These are phyloP conservation scores for Rhyacophila brunnea DNA, from an alignment of 1,140 invertebrate species.

Conservation along the genomic window DNA sequence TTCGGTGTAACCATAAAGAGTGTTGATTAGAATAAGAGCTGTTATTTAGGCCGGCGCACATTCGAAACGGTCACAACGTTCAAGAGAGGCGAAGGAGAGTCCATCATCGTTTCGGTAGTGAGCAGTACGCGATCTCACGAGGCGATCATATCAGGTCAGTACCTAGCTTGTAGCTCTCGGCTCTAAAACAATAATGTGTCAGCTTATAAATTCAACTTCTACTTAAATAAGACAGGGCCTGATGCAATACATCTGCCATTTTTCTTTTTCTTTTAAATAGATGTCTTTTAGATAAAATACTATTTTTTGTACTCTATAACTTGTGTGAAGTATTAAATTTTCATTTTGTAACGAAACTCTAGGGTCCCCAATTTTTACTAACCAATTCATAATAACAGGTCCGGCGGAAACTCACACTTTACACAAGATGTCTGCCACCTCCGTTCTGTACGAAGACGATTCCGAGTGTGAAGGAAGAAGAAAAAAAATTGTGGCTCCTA, in stretches of 20 bases:
- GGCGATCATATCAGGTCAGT: conserved; percentile 62
- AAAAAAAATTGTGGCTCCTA: conserved; percentile 48
- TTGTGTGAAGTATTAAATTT: conserved; percentile 28
- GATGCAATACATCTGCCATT: background rate
- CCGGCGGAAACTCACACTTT: conserved; percentile 63
- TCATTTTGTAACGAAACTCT: conserved; percentile 11
- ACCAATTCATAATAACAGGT: conserved; percentile 48
- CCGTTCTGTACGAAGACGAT: conserved; percentile 57
- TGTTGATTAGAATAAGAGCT: conserved; percentile 17
- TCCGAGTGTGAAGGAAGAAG: conserved; percentile 43
- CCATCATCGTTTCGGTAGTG: conserved; percentile 62
- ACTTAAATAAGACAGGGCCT: background rate
- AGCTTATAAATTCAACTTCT: conserved; percentile 4
- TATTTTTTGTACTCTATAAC: conserved; percentile 13
- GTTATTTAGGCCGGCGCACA: conserved; percentile 51
- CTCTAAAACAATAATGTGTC: conserved; percentile 31
- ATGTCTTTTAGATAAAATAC: background rate
- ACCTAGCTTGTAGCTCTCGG: conserved; percentile 28
- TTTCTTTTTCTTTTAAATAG: background rate
- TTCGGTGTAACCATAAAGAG: conserved; percentile 9
- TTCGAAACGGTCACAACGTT: conserved; percentile 60
- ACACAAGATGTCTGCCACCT: conserved; percentile 63
- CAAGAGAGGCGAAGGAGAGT: conserved; percentile 58
- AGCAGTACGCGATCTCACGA: conserved; percentile 61
- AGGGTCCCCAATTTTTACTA: conserved; percentile 25